Evolutionary conservation across 2,113 vertebrate genomes (phyloP).

Genomic region (Salvator merianae): DNA sequence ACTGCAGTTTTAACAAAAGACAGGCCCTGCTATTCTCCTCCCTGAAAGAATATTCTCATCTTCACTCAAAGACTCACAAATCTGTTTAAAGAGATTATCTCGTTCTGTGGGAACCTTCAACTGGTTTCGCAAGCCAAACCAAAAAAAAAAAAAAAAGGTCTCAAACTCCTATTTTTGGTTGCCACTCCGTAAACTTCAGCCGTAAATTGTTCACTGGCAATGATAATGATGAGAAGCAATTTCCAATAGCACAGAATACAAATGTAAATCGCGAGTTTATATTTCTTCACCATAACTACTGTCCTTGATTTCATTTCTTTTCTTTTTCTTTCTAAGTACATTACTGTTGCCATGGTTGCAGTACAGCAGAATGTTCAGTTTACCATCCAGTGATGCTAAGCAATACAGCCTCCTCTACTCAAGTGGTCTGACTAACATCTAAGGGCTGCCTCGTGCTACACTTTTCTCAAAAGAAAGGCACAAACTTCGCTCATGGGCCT

Average conservation of each 20-base stretch:
- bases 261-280: not conserved
- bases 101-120: not conserved
- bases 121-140: not conserved
- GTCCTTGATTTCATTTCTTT: constrained; percentile 32
- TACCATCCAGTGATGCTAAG: not conserved
- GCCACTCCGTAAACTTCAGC: not conserved
- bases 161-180: not conserved
- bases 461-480: not conserved
- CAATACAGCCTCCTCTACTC: constrained; percentile 10
- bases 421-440: not conserved
- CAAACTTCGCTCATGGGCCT: not conserved
- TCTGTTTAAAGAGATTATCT: not conserved
- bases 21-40: not conserved
- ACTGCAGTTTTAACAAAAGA: not conserved
- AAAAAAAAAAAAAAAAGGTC: no score
- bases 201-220: constrained; percentile 14
- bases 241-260: not conserved
- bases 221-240: not conserved
- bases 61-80: not conserved
- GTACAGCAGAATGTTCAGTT: not conserved
- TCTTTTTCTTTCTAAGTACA: not conserved
- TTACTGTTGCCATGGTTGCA: not conserved
- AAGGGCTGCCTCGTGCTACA: not conserved
- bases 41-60: not conserved
- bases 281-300: not conserved